Conservation (phyloP, 2,797 vertebrate species). For the Nyctibius grandis region DNA sequence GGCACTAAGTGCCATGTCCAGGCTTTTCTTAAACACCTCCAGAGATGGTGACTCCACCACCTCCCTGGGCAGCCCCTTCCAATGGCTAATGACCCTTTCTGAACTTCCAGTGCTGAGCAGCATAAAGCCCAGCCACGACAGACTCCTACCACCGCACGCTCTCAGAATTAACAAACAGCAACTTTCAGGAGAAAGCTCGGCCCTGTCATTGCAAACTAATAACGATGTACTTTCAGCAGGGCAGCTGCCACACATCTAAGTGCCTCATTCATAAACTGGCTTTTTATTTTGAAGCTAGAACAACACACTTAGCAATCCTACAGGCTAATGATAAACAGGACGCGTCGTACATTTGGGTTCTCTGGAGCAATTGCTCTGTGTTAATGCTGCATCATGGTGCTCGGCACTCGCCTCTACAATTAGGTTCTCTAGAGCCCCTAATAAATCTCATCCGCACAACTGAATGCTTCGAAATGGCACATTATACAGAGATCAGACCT, state of each 20-base stretch:
- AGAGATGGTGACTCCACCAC: too few relatives aligned
- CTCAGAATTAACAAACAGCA: constrained; percentile 41
- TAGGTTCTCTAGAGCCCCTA: not conserved
- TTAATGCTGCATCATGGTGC: not conserved
- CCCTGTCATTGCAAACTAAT: not conserved
- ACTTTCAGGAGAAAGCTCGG: not conserved
- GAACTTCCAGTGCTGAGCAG: not conserved
- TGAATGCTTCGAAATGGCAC: not conserved
- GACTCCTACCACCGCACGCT: not conserved
- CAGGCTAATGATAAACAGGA: not conserved
- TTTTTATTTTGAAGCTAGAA: not conserved
- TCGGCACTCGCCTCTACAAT: not conserved
- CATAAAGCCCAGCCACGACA: not conserved
- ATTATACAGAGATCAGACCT: constrained; percentile 15
- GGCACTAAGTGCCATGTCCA: too few relatives aligned
- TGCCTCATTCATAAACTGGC: constrained; percentile 10
- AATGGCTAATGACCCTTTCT: too few relatives aligned
- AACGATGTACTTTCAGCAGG: not conserved
- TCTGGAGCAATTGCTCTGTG: not conserved
- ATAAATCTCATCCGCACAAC: not conserved
- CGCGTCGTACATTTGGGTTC: not conserved
- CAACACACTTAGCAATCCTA: not conserved
- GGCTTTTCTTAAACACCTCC: too few relatives aligned
- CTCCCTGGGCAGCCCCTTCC: too few relatives aligned
- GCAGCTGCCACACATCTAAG: not conserved